A percentile compares a stretch with the other conserved stretches of the same genome.
These are phyloP conservation scores for Alligator mississippiensis DNA, from an alignment of 2,113 vertebrate genomes.

Conservation along the genomic window DNA sequence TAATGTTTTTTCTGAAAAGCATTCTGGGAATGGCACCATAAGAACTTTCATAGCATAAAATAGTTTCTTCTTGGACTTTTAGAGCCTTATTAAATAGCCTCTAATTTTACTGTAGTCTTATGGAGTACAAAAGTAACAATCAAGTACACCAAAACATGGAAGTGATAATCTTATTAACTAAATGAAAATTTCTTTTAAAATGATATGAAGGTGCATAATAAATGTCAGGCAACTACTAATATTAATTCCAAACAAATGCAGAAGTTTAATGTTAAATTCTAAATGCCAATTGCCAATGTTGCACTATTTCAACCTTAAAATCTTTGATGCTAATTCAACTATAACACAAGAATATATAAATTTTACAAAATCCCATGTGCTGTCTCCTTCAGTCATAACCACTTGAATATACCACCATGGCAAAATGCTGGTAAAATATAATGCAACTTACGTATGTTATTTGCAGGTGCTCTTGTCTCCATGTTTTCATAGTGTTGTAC, in stretches of 20 bases:
- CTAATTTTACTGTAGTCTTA: not conserved
- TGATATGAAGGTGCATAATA: not conserved
- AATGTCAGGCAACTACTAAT: not conserved
- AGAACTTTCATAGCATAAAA: not conserved
- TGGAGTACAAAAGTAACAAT: not conserved
- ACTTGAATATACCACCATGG: not conserved
- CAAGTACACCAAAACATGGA: not conserved
- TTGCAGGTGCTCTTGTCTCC: conserved; percentile 86
- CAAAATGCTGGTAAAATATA: not conserved
- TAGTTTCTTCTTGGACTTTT: not conserved
- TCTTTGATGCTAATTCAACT: not conserved
- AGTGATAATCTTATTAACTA: not conserved
- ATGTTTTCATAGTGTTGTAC: conserved; percentile 94
- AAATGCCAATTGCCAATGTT: not conserved
- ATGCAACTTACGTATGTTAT: conserved; percentile 92
- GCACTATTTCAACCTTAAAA: not conserved
- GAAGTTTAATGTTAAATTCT: not conserved
- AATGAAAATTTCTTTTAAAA: not conserved
- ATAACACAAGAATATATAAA: not conserved
- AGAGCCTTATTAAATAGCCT: not conserved
- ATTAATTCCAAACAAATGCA: not conserved
- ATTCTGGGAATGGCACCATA: not conserved
- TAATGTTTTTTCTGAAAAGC: not conserved
- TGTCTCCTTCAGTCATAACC: not conserved
- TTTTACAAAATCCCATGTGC: not conserved